Evolutionary conservation across 2,797 vertebrate genomes (phyloP).

Genomic region (Paedocypris micromegethes): DNA sequence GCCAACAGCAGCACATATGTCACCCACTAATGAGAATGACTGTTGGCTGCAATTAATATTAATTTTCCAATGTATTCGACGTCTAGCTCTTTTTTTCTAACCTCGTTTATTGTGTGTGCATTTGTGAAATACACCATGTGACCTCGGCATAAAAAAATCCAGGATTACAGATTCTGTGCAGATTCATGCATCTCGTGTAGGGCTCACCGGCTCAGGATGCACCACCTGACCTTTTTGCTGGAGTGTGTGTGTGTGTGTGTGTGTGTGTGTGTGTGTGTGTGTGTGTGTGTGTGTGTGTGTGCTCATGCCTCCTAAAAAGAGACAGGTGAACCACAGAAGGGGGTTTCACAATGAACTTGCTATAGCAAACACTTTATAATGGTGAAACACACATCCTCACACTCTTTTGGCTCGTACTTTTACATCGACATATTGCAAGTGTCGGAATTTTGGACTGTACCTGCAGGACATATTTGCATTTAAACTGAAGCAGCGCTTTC

Average conservation of each 20-base stretch:
- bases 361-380: slow-evolving; percentile 10
- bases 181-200: slow-evolving; percentile 15
- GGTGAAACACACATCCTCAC: slow-evolving; percentile 18
- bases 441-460: slow-evolving; percentile 4
- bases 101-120: background rate
- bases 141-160: slow-evolving; percentile 8
- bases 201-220: slow-evolving; percentile 1
- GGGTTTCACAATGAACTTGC: slow-evolving; percentile 14
- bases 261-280: slow-evolving; percentile 14
- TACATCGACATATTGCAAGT: slow-evolving; percentile 21
- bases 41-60: slow-evolving; percentile 57
- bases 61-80: slow-evolving; percentile 51
- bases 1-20: slow-evolving; percentile 64
- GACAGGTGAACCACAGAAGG: slow-evolving; percentile 35
- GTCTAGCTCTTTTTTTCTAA: background rate
- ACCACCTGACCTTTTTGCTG: slow-evolving; percentile 15
- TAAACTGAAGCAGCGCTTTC: background rate
- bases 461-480: slow-evolving; percentile 1
- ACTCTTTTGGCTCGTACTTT: slow-evolving; percentile 1
- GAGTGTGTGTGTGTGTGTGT: slow-evolving; percentile 19
- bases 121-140: slow-evolving; percentile 18
- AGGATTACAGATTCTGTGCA: slow-evolving; percentile 32
- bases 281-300: background rate
- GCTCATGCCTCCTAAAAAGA: slow-evolving; percentile 4
- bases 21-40: slow-evolving; percentile 67